These are phyloP conservation scores for Willisornis vidua DNA, from an alignment of 2,113 vertebrate genomes.

Conservation along the genomic window DNA sequence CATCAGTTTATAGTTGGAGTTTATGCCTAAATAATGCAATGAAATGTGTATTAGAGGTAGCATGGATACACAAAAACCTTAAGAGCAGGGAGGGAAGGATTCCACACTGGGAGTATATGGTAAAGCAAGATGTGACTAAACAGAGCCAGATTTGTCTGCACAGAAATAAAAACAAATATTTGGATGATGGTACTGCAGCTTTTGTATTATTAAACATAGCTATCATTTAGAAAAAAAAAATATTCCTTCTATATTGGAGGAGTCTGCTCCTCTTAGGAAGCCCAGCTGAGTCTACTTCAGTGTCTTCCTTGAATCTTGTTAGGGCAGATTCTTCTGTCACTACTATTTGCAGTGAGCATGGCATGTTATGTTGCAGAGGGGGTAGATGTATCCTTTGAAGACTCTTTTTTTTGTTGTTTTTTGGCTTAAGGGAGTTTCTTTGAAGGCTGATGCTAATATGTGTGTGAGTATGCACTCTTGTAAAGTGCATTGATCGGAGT, in stretches of 20 bases:
- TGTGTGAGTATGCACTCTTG: neutral
- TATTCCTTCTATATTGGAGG: neutral
- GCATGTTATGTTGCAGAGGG: neutral
- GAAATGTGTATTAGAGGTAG: neutral
- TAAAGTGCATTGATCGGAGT: slow-evolving; percentile 1
- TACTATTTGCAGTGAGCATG: neutral
- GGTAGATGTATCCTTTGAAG: neutral
- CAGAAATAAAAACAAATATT: slow-evolving; percentile 47
- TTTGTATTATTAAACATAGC: slow-evolving; percentile 43
- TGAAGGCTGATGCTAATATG: neutral
- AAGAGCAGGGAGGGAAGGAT: neutral
- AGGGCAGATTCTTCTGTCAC: slow-evolving; percentile 18
- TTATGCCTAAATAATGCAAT: neutral
- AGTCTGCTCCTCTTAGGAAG: slow-evolving; percentile 22
- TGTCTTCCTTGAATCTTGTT: slow-evolving; percentile 3
- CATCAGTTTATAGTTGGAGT: neutral
- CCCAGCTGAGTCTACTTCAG: slow-evolving; percentile 9
- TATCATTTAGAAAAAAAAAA: neutral
- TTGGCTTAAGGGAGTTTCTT: slow-evolving; percentile 32
- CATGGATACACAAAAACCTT: neutral
- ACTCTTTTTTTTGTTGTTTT: neutral
- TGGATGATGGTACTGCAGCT: neutral
- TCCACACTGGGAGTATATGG: neutral
- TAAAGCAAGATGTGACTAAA: slow-evolving; percentile 3
- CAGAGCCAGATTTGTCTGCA: slow-evolving; percentile 4